A percentile compares a stretch with the other conserved stretches of the same genome.
phyloP scores from a whole-genome alignment of 2,113 vertebrate genomes.

The Plecotus auritus region DNA sequence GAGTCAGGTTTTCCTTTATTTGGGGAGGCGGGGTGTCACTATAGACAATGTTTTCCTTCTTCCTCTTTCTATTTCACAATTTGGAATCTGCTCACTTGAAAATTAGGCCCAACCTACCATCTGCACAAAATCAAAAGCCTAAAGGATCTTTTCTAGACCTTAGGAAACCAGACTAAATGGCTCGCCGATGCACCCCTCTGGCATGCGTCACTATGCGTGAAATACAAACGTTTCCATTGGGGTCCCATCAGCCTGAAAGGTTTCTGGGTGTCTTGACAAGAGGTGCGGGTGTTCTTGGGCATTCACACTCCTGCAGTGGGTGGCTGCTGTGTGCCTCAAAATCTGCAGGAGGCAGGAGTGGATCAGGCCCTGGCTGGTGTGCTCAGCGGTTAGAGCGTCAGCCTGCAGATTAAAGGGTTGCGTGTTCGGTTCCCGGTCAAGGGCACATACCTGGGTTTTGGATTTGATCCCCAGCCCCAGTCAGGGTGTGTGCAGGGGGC shows the following conservation, averaged over 20 bases:
- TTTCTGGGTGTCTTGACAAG: background rate
- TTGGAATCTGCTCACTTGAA: background rate
- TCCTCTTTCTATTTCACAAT: background rate
- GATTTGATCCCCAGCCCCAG: too few species aligned
- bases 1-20: background rate
- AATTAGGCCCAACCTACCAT: background rate
- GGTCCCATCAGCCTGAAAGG: background rate
- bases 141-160: background rate
- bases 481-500: too few species aligned
- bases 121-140: background rate
- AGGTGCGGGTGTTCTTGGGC: background rate
- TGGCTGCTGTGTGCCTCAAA: background rate
- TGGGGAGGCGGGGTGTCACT: background rate
- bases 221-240: background rate
- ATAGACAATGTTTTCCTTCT: background rate
- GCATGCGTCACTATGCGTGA: fast-evolving
- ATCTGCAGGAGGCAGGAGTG: background rate
- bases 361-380: too few species aligned
- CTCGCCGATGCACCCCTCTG: background rate
- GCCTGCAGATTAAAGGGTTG: too few species aligned
- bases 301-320: background rate
- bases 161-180: background rate
- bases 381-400: too few species aligned
- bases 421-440: too few species aligned
- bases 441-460: too few species aligned